A percentile compares a stretch with the other conserved stretches of the same genome.
These are phyloP conservation scores for Nezara viridula DNA, from an alignment of 2,888 invertebrate genomes.

Conservation along the genomic window DNA sequence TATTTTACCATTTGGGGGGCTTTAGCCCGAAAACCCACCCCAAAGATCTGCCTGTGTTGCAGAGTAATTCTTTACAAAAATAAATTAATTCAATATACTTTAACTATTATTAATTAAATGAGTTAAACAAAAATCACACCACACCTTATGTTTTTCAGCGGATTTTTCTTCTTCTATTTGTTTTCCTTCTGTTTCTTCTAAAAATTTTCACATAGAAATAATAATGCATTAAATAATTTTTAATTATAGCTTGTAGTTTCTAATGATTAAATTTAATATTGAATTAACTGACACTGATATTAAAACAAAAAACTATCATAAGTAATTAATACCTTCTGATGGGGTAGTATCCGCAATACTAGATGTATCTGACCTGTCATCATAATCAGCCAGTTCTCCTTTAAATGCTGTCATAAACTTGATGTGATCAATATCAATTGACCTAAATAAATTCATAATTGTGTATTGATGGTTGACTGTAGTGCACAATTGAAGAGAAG, in stretches of 20 bases:
- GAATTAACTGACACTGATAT: neutral
- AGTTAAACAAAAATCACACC: neutral
- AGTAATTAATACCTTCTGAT: slow-evolving; percentile 16
- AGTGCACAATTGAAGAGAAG: too few species aligned
- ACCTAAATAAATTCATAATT: neutral
- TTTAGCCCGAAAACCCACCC: too few species aligned
- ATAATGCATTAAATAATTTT: neutral
- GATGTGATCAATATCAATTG: slow-evolving; percentile 42
- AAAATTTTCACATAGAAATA: neutral
- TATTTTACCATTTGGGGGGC: too few species aligned
- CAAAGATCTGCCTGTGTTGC: too few species aligned
- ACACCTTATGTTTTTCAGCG: neutral
- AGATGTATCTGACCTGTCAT: slow-evolving; percentile 27
- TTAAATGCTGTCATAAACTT: slow-evolving; percentile 50
- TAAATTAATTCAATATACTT: neutral
- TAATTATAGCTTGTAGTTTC: neutral
- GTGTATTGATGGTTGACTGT: too few species aligned
- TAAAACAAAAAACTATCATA: neutral
- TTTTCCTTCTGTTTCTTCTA: neutral
- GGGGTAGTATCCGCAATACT: neutral
- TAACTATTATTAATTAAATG: neutral
- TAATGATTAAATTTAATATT: neutral
- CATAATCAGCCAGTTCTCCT: slow-evolving; percentile 40
- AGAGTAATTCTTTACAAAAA: too few species aligned
- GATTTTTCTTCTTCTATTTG: neutral